Evolutionary conservation across 2,113 vertebrate species (phyloP), one percentile per base, ranked within the genome.

Genomic region (Manacus vitellinus): DNA sequence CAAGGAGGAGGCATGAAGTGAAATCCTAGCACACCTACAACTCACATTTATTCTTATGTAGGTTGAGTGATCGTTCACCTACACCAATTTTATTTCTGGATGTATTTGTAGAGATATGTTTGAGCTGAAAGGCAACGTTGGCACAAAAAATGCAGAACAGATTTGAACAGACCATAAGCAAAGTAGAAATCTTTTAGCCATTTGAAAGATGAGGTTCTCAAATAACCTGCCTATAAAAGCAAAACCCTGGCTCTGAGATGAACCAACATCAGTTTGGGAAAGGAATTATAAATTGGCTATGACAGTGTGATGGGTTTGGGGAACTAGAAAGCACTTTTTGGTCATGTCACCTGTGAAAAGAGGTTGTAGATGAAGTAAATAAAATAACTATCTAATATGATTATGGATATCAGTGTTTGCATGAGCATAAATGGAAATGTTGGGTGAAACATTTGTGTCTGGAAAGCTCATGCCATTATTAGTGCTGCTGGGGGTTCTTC

Each of bases 21-120:
- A 72, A 65, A 88, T 52, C 58, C 58, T 79, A 75, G 41, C 58
- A 88, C 49, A 63, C 41, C 31, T 83, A 28, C 43, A 83, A 33
- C 54, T 72, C 55, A 65, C 41, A 91, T 80, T 85, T 94, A 79
- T 86, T 85, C 67, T 83, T 43, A 47, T 47, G 63, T 37, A 82
- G 58, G 49, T 78, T 76, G 80, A 33, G 56, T 77, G 63, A 71
- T 74, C 0, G 14, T 72, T 88, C 65, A 67, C 61, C 85, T 79
- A 65, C n/a, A 18, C 31, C 47, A 15, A 4, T 65, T 91, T 92
- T 85, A 81, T 71, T 93, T 94, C 65, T 87, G 63, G 49, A 33
- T 86, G 59, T 44, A 9, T 77, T 65, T 41, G 12, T 22, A 59
- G 47, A 13, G 63, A 56, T 30, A 56, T 7, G 10, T 62, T 87